These are phyloP conservation scores for Tragelaphus eurycerus DNA, from an alignment of 2,797 vertebrate genomes.

Conservation along the genomic window DNA sequence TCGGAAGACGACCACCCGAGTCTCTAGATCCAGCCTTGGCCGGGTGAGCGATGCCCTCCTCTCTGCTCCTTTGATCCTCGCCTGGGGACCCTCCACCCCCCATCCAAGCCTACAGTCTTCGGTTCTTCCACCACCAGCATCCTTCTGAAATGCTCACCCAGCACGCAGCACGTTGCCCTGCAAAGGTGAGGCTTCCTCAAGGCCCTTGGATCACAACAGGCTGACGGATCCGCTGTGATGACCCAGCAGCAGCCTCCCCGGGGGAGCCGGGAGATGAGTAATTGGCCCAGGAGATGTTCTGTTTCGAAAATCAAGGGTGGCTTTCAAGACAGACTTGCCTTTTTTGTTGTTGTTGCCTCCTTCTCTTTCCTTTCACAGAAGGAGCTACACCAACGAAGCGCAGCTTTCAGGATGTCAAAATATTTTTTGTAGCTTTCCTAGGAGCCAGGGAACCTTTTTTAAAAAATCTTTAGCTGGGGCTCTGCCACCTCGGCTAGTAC, in stretches of 20 bases:
- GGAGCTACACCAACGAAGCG: neutral
- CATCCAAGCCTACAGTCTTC: neutral
- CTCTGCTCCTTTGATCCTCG: too few species aligned
- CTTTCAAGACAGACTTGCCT: neutral
- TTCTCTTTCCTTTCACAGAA: neutral
- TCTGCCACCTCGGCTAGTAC: rapidly evolving
- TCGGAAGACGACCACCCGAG: neutral
- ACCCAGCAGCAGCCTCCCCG: neutral
- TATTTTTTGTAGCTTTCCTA: neutral
- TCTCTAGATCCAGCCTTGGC: neutral
- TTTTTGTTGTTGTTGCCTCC: neutral
- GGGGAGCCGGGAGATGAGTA: neutral
- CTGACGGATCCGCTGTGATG: rapidly evolving
- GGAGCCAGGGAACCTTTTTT: neutral
- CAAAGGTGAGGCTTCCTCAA: rapidly evolving
- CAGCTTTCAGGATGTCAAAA: neutral
- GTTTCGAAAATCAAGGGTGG: neutral
- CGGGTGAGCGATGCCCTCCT: rapidly evolving
- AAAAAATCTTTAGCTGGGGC: neutral
- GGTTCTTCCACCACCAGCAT: neutral
- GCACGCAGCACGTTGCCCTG: rapidly evolving
- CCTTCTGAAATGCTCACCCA: neutral
- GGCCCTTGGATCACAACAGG: rapidly evolving
- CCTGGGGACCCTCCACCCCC: rapidly evolving
- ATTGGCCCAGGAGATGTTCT: rapidly evolving